Percentiles rank a stretch among this genome's conserved stretches.
Conservation (phyloP, 2,888 invertebrate species). For the Agrotis clavis region DNA sequence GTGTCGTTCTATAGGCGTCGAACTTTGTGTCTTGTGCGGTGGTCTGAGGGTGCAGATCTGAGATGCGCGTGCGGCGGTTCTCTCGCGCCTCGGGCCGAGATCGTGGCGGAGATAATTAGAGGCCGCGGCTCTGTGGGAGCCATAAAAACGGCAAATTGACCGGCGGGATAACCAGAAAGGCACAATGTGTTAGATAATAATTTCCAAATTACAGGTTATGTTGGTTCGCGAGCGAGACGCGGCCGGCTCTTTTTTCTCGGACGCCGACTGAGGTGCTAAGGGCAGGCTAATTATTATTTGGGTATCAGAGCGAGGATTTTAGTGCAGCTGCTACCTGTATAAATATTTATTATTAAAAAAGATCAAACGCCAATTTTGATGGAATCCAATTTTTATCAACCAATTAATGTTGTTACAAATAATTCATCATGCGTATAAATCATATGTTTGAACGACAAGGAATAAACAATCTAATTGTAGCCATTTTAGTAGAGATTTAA, state of each 20-base stretch:
- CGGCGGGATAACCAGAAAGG: slow-evolving; percentile 91
- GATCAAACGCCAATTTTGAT: slow-evolving; percentile 87
- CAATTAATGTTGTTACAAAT: slow-evolving; percentile 73
- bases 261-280: slow-evolving; percentile 90
- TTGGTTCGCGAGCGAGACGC: slow-evolving; percentile 88
- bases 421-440: slow-evolving; percentile 44
- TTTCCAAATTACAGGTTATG: slow-evolving; percentile 91
- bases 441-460: slow-evolving; percentile 24
- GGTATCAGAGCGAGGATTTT: slow-evolving; percentile 89
- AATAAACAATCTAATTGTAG: slow-evolving; percentile 38
- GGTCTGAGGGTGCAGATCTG: slow-evolving; percentile 64
- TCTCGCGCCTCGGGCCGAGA: slow-evolving; percentile 85
- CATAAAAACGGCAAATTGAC: slow-evolving; percentile 91
- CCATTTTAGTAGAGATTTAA: neutral
- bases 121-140: slow-evolving; percentile 90
- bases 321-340: slow-evolving; percentile 91
- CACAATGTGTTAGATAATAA: slow-evolving; percentile 92
- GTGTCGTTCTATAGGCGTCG: slow-evolving; percentile 47
- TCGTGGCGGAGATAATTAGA: slow-evolving; percentile 91
- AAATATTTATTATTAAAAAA: slow-evolving; percentile 90
- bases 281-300: slow-evolving; percentile 91
- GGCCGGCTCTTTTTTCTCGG: slow-evolving; percentile 85
- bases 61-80: slow-evolving; percentile 52
- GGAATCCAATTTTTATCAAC: slow-evolving; percentile 83
- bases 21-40: slow-evolving; percentile 67